These are phyloP conservation scores for Merluccius polli DNA, from an alignment of 2,797 vertebrate species.

Conservation along the genomic window DNA sequence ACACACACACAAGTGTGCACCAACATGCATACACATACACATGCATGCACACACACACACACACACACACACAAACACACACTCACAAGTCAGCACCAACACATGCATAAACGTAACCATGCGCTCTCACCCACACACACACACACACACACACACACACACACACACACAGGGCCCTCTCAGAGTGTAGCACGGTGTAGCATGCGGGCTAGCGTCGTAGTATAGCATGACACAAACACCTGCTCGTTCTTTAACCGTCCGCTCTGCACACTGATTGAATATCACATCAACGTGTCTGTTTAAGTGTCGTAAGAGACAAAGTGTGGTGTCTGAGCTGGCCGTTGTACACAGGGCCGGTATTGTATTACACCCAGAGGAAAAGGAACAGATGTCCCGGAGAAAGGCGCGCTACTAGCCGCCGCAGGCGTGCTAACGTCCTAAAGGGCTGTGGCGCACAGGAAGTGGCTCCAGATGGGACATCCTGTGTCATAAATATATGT, in stretches of 20 bases:
- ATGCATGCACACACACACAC: background rate
- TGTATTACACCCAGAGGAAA: slow-evolving; percentile 62
- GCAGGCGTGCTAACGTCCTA: slow-evolving; percentile 40
- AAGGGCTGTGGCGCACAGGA: slow-evolving; percentile 47
- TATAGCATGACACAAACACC: slow-evolving; percentile 15
- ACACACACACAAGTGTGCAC: background rate
- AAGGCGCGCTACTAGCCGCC: slow-evolving; percentile 36
- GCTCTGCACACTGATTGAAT: slow-evolving; percentile 9
- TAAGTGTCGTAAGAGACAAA: slow-evolving; percentile 30
- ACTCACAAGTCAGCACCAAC: background rate
- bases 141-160: background rate
- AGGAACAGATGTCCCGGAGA: slow-evolving; percentile 60
- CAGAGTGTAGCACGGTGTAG: background rate
- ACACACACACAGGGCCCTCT: background rate
- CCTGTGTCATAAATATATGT: slow-evolving; percentile 67
- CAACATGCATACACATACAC: background rate
- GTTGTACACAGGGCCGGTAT: slow-evolving; percentile 13
- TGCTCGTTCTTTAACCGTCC: slow-evolving; percentile 26
- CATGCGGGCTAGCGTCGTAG: background rate
- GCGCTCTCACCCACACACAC: background rate
- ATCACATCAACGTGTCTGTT: slow-evolving; percentile 30
- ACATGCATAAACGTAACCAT: too few species aligned
- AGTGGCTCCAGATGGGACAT: slow-evolving; percentile 68
- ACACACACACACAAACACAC: too few species aligned
- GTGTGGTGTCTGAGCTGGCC: slow-evolving; percentile 31